These are phyloP conservation scores for Tricholaema leucomelas DNA, from an alignment of 2,113 vertebrate species.

Conservation along the genomic window DNA sequence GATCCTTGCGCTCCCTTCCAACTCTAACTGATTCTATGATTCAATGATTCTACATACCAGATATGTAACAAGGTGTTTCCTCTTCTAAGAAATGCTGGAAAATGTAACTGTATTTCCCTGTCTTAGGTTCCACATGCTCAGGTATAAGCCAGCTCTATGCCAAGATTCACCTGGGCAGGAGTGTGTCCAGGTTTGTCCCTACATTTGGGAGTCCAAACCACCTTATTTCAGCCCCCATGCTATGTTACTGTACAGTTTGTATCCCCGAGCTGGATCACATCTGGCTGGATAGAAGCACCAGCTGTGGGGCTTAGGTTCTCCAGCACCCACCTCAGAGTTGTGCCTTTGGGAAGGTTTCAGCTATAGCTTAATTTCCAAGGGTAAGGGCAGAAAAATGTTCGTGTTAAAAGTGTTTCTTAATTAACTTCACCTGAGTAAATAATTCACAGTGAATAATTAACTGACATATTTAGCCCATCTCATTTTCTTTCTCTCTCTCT, in stretches of 20 bases:
- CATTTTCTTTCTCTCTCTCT: not conserved
- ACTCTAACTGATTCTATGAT: too few species aligned
- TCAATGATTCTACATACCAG: too few species aligned
- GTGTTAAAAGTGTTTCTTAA: slow-evolving; percentile 15
- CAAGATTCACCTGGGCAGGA: not conserved
- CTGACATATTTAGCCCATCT: not conserved
- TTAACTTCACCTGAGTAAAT: slow-evolving; percentile 55
- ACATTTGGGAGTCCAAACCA: not conserved
- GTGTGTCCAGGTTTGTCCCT: not conserved
- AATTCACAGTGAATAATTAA: slow-evolving; percentile 59
- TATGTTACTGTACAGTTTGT: fast-evolving
- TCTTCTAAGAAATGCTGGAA: not conserved
- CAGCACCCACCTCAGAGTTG: not conserved
- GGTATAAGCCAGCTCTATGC: not conserved
- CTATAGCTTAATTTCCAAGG: not conserved
- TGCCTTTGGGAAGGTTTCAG: not conserved
- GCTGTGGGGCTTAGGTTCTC: not conserved
- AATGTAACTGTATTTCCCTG: not conserved
- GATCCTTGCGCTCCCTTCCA: too few species aligned
- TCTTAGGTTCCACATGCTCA: not conserved
- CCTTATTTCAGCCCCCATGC: not conserved
- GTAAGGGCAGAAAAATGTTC: not conserved
- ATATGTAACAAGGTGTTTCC: not conserved
- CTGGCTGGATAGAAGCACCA: not conserved
- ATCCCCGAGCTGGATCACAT: not conserved